Base-by-base conservation (phyloP, 2,797 vertebrate species). In the Cottoperca gobio region DNA sequence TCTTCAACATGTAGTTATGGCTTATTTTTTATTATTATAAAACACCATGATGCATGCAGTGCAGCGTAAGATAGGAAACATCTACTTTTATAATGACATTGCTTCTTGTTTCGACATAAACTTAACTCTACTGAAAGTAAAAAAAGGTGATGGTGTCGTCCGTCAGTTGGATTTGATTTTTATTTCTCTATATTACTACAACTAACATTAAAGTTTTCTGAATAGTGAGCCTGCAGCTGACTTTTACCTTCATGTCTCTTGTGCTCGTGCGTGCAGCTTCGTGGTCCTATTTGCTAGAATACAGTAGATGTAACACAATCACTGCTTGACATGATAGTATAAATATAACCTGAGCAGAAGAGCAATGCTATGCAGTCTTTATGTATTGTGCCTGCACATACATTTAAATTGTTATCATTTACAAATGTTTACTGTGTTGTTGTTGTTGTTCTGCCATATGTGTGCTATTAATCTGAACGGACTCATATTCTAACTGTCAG, bases 221-320 rank as follows among this genome's bases (percentile, higher is more conserved):
- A 17, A 13, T 8, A 3, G 19, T 0, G 43, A 49, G 17, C 11
- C 23, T 49, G 21, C 16, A n/a, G 54, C 24, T 24, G n/a, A 46
- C 70, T 46, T 60, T 54, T 8, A 26, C 19, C 24, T 37, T 48
- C 9, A 6, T 42, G 52, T 49, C 43, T 73, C 43, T 19, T 1
- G 37, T 55, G 45, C 40, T 68, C 19, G 37, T 62, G 35, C 40
- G 8, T 14, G 31, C 57, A 64, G 40, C 50, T 28, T 12, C 55
- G 75, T 70, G 78, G 68, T 35, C n/a, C 73, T 78, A 75, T 79
- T 62, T 77, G 63, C 46, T 46, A 12, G 19, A 53, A 65, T 17
- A 53, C 9, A 55, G 61, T 24, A 42, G 53, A 69, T 62, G 24
- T 17, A 59, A 61, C 55, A 40, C 14, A 59, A 57, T 50, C 49